Percentiles rank a stretch among this genome's conserved stretches.
phyloP scores from a whole-genome alignment of 2,797 vertebrate species.

The Lateolabrax maculatus region DNA sequence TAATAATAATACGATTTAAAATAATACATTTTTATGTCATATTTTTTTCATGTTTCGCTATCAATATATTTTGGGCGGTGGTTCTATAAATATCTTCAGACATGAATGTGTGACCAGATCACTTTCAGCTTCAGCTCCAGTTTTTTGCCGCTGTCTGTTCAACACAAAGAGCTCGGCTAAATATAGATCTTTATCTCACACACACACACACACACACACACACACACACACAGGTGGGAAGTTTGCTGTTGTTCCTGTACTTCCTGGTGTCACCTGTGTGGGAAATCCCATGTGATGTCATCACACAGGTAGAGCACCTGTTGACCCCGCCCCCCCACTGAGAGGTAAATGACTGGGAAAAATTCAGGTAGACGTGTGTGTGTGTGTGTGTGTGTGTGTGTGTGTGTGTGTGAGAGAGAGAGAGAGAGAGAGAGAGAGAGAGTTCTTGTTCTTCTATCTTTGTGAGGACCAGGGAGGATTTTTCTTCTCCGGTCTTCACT shows the following conservation, averaged over 20 bases:
- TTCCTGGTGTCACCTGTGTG: constrained; percentile 46
- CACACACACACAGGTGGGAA: constrained; percentile 20
- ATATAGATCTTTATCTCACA: constrained; percentile 34
- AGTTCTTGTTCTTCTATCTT: no score
- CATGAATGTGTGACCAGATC: constrained; percentile 1
- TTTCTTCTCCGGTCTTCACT: no score
- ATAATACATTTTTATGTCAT: no score
- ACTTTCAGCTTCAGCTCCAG: background rate
- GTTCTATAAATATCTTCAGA: constrained; percentile 18
- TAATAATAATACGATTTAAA: no score
- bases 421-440: no score
- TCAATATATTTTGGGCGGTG: background rate
- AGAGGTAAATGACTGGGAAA: background rate
- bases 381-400: background rate
- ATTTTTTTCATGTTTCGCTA: no score
- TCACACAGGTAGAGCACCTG: constrained; percentile 50
- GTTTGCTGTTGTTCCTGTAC: constrained; percentile 28
- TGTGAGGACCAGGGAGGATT: background rate
- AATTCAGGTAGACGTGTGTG: background rate
- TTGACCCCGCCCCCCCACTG: background rate
- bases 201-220: constrained; percentile 19
- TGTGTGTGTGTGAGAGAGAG: background rate
- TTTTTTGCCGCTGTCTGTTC: background rate
- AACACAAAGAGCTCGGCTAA: constrained; percentile 14
- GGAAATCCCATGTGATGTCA: constrained; percentile 61